Evolutionary conservation across 2,888 invertebrate genomes (phyloP), one percentile per base, ranked within the genome.

Genomic region (Lissonota sp.): DNA sequence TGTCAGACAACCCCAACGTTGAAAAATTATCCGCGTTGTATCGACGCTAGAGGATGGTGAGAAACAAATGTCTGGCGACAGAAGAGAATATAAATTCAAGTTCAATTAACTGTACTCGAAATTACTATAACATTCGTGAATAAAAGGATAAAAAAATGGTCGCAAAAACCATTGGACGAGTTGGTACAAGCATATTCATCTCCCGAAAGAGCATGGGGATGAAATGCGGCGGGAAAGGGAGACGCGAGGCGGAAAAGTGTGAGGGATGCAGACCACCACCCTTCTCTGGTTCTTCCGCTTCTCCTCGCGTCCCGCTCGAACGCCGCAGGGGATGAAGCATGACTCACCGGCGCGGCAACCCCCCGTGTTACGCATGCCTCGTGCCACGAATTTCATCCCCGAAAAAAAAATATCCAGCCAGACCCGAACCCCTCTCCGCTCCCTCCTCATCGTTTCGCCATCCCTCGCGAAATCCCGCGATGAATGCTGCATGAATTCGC

Each of bases 311-410:
- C 49, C 40, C 80, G 75, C 83, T 26, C 26, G 26, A 26, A 79
- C 83, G 62, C 63, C 77, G 83, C 84, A 84, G 87, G 90, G 90
- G 91, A 89, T 89, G 89, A 89, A 91, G 89, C 77, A 88, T 91
- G 91, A 91, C 87, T 91, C 91, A 91, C 86, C 88, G 84, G 74
- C 58, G 49, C 64, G 70, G 79, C 84, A 82, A 26, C 79, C 81
- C 83, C 66, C 74, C 42, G 75, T 70, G 75, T 79, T 75, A 82
- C 78, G 81, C 79, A 82, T 83, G 88, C 85, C 88, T 88, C 88
- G 85, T 87, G 85, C 84, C 87, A 82, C 79, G 82, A 83, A 78
- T 85, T 84, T 84, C 87, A 82, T 26, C 81, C 81, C 79, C 81
- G 71, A 82, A 26, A 26, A 26, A 26, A 26, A 26, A 82, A 80